Conservation (phyloP, 2,797 vertebrate species). For the Liasis olivaceus region DNA sequence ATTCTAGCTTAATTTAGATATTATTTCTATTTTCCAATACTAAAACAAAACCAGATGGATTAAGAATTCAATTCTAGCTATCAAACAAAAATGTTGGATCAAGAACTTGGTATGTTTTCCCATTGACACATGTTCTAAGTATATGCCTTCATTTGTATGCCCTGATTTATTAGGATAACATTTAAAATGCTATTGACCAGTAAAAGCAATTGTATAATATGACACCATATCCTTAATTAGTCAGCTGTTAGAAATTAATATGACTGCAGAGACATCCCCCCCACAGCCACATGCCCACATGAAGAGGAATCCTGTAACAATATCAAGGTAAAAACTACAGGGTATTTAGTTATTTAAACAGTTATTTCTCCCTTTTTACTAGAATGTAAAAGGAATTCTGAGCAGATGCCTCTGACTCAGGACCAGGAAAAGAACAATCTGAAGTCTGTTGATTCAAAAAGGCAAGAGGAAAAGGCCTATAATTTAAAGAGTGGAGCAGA, state of each 20-base stretch:
- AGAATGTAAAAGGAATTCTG: too few species aligned
- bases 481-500: too few species aligned
- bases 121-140: not conserved
- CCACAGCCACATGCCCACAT: not conserved
- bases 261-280: not conserved
- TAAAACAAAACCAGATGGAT: rapidly evolving
- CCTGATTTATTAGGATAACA: not conserved
- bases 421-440: too few species aligned
- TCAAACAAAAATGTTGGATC: rapidly evolving
- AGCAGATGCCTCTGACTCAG: too few species aligned
- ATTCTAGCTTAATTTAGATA: not conserved
- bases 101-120: not conserved
- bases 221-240: too few species aligned
- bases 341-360: too few species aligned
- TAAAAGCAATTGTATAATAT: not conserved
- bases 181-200: not conserved
- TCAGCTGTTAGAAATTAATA: too few species aligned
- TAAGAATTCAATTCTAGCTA: not conserved
- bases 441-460: too few species aligned
- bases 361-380: too few species aligned
- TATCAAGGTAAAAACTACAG: not conserved
- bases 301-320: not conserved
- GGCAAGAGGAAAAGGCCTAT: too few species aligned
- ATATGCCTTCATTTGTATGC: not conserved
- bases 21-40: rapidly evolving